Conservation (phyloP, 2,113 vertebrate species). For the Elachura formosa region DNA sequence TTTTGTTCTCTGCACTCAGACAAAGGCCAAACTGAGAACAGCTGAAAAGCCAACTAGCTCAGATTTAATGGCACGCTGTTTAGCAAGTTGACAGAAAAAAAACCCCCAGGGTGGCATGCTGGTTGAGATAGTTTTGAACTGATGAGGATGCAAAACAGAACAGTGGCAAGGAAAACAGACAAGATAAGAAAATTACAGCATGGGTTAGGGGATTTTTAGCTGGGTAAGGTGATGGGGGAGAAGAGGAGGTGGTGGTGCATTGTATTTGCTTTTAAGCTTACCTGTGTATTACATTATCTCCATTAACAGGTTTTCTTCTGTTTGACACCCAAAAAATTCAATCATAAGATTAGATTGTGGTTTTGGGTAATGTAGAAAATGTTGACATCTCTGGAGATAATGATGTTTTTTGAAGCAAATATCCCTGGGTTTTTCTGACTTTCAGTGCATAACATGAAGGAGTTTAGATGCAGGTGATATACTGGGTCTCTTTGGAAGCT, state of each 20-base stretch:
- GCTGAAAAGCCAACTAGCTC: not conserved
- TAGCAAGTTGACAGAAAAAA: not conserved
- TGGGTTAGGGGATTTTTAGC: not conserved
- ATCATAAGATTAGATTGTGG: not conserved
- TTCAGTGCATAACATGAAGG: not conserved
- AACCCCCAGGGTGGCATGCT: not conserved
- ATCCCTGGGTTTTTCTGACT: not conserved
- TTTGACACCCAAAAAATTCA: not conserved
- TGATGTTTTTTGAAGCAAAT: not conserved
- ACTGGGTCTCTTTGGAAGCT: not conserved
- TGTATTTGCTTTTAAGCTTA: not conserved
- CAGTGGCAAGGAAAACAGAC: not conserved
- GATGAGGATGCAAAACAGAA: not conserved
- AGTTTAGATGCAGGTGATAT: not conserved
- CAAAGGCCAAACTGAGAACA: not conserved
- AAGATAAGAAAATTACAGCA: not conserved
- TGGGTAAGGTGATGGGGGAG: accelerated
- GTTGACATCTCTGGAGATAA: not conserved
- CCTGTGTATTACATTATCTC: not conserved
- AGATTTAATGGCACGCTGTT: not conserved
- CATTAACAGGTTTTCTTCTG: not conserved
- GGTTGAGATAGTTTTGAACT: not conserved
- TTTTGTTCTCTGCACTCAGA: not conserved
- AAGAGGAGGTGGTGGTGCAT: not conserved
- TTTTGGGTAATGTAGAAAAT: not conserved